These are phyloP conservation scores for Trichacis sp. DNA, from an alignment of 2,888 invertebrate genomes.

Conservation along the genomic window DNA sequence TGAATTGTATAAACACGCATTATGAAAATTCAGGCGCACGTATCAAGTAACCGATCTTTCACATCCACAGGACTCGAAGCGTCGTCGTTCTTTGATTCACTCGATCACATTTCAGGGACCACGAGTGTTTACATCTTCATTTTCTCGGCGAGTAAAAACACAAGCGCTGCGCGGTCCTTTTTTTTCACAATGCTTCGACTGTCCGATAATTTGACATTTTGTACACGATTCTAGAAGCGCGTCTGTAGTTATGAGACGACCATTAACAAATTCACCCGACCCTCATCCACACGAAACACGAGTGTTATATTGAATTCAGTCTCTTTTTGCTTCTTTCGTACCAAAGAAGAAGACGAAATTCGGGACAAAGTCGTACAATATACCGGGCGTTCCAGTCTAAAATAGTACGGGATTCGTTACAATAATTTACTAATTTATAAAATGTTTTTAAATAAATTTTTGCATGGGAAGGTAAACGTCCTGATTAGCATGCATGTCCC, in stretches of 20 bases:
- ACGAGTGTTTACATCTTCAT: background rate
- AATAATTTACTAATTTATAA: no score
- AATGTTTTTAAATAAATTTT: no score
- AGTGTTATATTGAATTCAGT: slow-evolving; percentile 57
- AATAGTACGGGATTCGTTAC: no score
- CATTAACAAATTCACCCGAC: slow-evolving; percentile 63
- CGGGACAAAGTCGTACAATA: no score
- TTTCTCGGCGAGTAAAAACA: background rate
- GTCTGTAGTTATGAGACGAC: slow-evolving; percentile 63
- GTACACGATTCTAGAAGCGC: slow-evolving; percentile 34
- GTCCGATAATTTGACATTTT: slow-evolving; percentile 28
- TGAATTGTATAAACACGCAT: slow-evolving; percentile 43
- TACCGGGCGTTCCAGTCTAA: no score
- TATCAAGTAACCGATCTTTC: slow-evolving; percentile 31
- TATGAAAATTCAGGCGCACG: slow-evolving; percentile 46
- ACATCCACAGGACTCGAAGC: slow-evolving; percentile 29
- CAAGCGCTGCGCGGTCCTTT: no score
- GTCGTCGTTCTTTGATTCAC: slow-evolving; percentile 8
- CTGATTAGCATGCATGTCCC: no score
- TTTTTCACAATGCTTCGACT: background rate
- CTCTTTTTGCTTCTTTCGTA: slow-evolving; percentile 38
- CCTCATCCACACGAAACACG: slow-evolving; percentile 59
- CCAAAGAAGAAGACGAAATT: no score
- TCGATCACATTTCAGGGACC: background rate
- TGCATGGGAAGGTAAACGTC: no score